Evolutionary conservation across 37 sponge, comb jelly and placozoan species (phyloP).

Genomic region (Corticium candelabrum): DNA sequence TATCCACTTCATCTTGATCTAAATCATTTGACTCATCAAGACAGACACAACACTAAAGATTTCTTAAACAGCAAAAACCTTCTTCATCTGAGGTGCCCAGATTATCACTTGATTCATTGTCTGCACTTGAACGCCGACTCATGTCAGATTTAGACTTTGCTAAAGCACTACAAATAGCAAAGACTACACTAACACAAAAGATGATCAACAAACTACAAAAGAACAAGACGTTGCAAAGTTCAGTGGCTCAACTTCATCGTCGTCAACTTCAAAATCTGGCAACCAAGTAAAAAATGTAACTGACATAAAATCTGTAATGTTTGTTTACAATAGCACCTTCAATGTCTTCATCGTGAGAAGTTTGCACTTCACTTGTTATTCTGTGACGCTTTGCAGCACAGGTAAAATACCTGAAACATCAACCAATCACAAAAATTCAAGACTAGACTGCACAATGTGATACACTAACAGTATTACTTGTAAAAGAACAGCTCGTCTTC

Average conservation of each 20-base stretch:
- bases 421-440: too few relatives aligned
- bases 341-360: too few relatives aligned
- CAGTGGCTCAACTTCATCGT: neutral
- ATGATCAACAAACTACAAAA: too few relatives aligned
- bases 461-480: conserved; percentile 65
- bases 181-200: too few relatives aligned
- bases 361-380: too few relatives aligned
- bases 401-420: too few relatives aligned
- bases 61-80: too few relatives aligned
- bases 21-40: neutral
- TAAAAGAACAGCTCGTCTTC: conserved; percentile 82
- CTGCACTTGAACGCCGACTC: neutral
- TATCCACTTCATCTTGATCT: neutral
- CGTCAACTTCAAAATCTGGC: neutral
- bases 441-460: neutral
- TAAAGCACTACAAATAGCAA: neutral
- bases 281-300: neutral
- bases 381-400: too few relatives aligned
- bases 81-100: too few relatives aligned
- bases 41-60: too few relatives aligned
- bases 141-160: neutral
- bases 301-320: neutral
- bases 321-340: neutral
- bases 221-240: neutral
- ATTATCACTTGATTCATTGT: neutral